Percentiles rank a stretch among this genome's conserved stretches.
Evolutionary conservation across 2,113 vertebrate species (phyloP).

Genomic region (Vireo altiloquus): DNA sequence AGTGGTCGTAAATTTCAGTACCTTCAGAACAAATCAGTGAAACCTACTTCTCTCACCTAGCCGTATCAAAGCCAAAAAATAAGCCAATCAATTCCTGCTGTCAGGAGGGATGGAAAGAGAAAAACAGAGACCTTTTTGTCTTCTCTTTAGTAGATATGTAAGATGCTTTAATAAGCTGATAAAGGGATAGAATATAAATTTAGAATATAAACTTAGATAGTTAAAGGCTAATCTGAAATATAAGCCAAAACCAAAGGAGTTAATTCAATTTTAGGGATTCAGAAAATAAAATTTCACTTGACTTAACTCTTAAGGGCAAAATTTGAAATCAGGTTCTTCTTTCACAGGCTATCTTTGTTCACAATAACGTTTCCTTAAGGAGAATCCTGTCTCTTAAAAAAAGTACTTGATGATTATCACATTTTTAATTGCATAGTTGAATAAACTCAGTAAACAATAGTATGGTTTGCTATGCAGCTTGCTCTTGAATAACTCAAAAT

Average conservation of each 20-base stretch:
- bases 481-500: background rate
- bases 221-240: background rate
- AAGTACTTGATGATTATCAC: background rate
- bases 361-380: background rate
- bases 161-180: background rate
- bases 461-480: background rate
- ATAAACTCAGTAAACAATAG: background rate
- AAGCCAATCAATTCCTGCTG: background rate
- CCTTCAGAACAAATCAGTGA: background rate
- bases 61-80: background rate
- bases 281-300: background rate
- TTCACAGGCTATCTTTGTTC: background rate
- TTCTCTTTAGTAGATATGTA: background rate
- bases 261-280: background rate
- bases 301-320: background rate
- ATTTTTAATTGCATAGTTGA: background rate
- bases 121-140: background rate
- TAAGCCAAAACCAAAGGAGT: background rate
- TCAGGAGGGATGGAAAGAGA: background rate
- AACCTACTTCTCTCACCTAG: conserved; percentile 11
- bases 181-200: background rate
- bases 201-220: background rate
- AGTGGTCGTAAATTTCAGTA: conserved; percentile 25
- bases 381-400: background rate
- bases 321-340: background rate